Evolutionary conservation across 2,888 invertebrate genomes (phyloP).

Genomic region (Masnerella sp.): DNA sequence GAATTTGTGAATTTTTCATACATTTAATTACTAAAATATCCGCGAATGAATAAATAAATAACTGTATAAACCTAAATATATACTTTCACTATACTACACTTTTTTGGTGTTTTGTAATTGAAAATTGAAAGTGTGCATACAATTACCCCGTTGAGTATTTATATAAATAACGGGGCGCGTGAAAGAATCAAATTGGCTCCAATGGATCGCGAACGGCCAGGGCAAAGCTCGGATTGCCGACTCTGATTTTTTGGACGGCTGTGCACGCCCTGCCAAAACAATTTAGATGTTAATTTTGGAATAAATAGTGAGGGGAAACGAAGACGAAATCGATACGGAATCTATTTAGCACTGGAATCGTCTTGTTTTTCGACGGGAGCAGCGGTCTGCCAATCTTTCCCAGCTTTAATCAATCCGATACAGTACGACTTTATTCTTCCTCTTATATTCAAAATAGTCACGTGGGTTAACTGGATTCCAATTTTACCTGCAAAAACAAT

Average conservation of each 20-base stretch:
- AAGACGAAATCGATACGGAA: slow-evolving; percentile 59
- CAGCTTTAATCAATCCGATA: slow-evolving; percentile 41
- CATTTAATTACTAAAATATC: too few species aligned
- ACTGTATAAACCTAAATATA: too few species aligned
- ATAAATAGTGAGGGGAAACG: slow-evolving; percentile 42
- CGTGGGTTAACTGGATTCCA: too few species aligned
- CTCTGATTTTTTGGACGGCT: slow-evolving; percentile 35
- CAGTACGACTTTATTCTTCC: slow-evolving; percentile 22
- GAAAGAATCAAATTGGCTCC: slow-evolving; percentile 29
- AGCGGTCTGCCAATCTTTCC: slow-evolving; percentile 42
- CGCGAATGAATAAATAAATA: too few species aligned
- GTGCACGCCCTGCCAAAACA: slow-evolving; percentile 50
- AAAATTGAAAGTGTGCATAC: slow-evolving; percentile 7
- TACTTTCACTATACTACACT: too few species aligned
- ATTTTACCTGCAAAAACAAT: too few species aligned
- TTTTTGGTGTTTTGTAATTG: too few species aligned
- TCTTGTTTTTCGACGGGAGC: slow-evolving; percentile 44
- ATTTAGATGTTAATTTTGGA: slow-evolving; percentile 58
- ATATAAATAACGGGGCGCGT: slow-evolving; percentile 14
- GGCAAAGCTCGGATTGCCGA: slow-evolving; percentile 28
- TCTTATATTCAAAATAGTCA: too few species aligned
- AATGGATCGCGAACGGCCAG: slow-evolving; percentile 22
- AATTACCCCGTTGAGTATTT: slow-evolving; percentile 6
- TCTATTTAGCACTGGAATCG: slow-evolving; percentile 55
- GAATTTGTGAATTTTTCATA: too few species aligned